These are phyloP conservation scores for Tachystola acroxantha DNA, from an alignment of 2,888 invertebrate species.

Conservation along the genomic window DNA sequence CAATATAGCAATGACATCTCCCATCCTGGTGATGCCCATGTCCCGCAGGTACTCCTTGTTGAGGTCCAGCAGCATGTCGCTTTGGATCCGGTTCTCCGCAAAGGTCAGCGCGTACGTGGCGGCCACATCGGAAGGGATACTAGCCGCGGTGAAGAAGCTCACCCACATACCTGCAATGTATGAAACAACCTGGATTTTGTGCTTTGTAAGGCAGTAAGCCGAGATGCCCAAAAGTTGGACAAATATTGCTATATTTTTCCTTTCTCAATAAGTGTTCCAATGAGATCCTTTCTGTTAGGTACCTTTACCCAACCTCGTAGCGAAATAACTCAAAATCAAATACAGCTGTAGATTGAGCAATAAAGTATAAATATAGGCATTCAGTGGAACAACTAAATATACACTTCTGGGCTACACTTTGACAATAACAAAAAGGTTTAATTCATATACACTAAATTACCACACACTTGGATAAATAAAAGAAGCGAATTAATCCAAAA, in stretches of 20 bases:
- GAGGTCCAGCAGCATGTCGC: constrained; percentile 90
- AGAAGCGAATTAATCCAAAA: too few species aligned
- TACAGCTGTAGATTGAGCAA: neutral
- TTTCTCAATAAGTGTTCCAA: too few species aligned
- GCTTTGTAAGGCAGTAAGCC: constrained; percentile 4
- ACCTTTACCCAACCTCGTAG: too few species aligned
- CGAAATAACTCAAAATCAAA: neutral
- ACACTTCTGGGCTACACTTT: too few species aligned
- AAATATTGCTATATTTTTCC: too few species aligned
- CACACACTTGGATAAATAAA: too few species aligned
- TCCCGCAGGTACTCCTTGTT: constrained; percentile 92
- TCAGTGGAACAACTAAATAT: too few species aligned
- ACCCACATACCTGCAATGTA: constrained; percentile 88
- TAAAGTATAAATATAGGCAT: too few species aligned
- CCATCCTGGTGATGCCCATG: constrained; percentile 90
- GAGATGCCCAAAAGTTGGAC: neutral
- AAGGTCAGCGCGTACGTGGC: constrained; percentile 92
- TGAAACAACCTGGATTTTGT: too few species aligned
- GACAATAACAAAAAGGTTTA: too few species aligned
- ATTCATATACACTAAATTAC: too few species aligned
- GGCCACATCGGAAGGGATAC: constrained; percentile 87
- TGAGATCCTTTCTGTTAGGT: too few species aligned
- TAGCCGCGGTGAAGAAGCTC: constrained; percentile 90
- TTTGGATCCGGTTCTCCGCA: constrained; percentile 90
- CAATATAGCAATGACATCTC: constrained; percentile 83